These are phyloP conservation scores for Melieria picta DNA, from an alignment of 2,888 invertebrate genomes.

Conservation along the genomic window DNA sequence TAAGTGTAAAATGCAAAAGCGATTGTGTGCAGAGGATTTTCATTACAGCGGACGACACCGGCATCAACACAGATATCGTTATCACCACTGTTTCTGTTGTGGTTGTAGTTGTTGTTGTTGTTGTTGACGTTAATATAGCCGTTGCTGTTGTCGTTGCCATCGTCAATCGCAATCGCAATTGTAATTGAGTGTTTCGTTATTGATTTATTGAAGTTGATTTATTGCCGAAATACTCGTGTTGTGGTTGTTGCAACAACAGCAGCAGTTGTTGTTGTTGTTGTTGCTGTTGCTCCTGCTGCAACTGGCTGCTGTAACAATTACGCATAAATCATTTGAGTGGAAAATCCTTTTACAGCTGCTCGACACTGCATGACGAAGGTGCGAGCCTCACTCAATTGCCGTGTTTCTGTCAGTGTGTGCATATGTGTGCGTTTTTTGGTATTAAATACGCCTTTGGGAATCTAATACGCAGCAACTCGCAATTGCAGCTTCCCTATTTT, in stretches of 20 bases:
- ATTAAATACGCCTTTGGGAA: neutral
- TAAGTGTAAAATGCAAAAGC: slow-evolving; percentile 32
- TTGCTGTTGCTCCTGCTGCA: neutral
- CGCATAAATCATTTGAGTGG: slow-evolving; percentile 51
- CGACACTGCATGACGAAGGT: slow-evolving; percentile 26
- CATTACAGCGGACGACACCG: slow-evolving; percentile 6
- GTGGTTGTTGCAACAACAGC: no score
- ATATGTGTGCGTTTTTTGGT: neutral
- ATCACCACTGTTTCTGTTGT: neutral
- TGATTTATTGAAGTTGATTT: slow-evolving; percentile 39
- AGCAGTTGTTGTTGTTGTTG: slow-evolving; percentile 1
- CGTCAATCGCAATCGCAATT: slow-evolving; percentile 31
- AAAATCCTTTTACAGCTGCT: slow-evolving; percentile 59
- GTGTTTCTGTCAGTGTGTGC: neutral
- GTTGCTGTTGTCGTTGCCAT: slow-evolving; percentile 20
- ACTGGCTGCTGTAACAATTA: slow-evolving; percentile 1
- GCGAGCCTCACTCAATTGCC: neutral
- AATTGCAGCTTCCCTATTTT: neutral
- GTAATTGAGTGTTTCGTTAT: slow-evolving; percentile 33
- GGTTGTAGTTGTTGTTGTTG: slow-evolving; percentile 10
- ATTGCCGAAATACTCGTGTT: slow-evolving; percentile 30
- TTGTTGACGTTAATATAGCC: slow-evolving; percentile 26
- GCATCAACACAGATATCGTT: neutral
- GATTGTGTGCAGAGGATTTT: slow-evolving; percentile 25
- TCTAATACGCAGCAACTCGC: no score